These are phyloP conservation scores for Cricetomys ansorgei DNA, from an alignment of 2,113 vertebrate species.

Conservation along the genomic window DNA sequence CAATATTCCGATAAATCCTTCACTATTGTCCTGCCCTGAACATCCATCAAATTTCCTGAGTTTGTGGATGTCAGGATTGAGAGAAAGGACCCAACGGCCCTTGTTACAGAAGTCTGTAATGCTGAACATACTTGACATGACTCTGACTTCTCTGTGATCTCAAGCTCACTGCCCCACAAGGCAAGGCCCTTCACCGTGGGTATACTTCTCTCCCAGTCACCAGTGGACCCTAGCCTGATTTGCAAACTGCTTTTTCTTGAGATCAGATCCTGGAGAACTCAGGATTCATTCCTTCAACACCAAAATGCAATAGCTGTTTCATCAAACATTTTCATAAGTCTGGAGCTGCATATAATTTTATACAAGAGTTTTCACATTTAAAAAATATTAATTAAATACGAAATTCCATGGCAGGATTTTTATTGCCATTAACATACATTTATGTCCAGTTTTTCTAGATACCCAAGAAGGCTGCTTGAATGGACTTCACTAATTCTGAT, in stretches of 20 bases:
- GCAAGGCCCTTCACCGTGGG: neutral
- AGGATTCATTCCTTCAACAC: neutral
- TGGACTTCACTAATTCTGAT: constrained; percentile 1
- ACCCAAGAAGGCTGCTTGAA: neutral
- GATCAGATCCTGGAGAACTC: constrained; percentile 18
- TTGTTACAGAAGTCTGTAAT: neutral
- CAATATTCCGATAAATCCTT: neutral
- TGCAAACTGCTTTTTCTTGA: neutral
- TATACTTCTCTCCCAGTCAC: neutral
- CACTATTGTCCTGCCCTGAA: neutral
- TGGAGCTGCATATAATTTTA: constrained; percentile 5
- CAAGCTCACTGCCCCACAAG: neutral
- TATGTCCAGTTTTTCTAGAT: neutral
- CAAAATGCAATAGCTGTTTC: neutral
- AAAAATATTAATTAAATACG: neutral
- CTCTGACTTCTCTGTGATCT: neutral
- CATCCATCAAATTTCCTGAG: neutral
- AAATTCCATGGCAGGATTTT: constrained; percentile 11
- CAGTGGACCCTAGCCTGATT: neutral
- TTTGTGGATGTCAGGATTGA: neutral
- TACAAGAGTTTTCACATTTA: constrained; percentile 24
- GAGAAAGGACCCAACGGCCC: neutral
- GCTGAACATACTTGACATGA: neutral
- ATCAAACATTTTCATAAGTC: neutral
- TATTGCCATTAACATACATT: neutral